phyloP scores from a whole-genome alignment of 37 sponge, comb jelly and placozoan genomes.

The Eunapius fragilis region DNA sequence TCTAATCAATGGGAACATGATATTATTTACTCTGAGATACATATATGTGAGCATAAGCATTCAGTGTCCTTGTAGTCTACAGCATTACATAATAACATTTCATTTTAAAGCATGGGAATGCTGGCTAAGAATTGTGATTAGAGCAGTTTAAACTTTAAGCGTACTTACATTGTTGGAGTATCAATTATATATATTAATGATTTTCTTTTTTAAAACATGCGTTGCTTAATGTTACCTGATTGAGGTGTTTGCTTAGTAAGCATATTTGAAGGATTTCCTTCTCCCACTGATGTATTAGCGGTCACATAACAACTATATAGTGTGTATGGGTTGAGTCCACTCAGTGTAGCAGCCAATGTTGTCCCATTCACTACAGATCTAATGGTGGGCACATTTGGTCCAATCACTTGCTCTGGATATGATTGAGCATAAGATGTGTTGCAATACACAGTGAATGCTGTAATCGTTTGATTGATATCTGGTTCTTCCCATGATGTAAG shows the following conservation, averaged over 20 bases:
- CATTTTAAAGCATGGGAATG: too few species aligned
- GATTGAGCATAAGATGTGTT: neutral
- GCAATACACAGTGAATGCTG: slow-evolving; percentile 28
- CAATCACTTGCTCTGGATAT: slow-evolving; percentile 1
- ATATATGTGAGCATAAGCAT: too few species aligned
- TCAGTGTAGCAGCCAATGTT: neutral
- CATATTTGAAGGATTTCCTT: neutral
- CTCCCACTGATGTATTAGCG: neutral
- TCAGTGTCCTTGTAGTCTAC: too few species aligned
- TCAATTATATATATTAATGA: too few species aligned
- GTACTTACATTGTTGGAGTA: neutral
- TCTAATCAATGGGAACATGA: too few species aligned
- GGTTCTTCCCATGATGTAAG: neutral
- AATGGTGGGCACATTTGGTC: neutral
- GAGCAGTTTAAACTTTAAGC: too few species aligned
- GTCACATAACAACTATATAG: neutral
- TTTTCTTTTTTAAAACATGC: too few species aligned
- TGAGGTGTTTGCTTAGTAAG: neutral
- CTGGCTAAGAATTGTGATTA: too few species aligned
- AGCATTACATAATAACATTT: neutral
- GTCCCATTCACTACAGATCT: neutral
- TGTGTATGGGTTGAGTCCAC: neutral
- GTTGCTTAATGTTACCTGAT: neutral
- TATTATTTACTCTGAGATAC: too few species aligned
- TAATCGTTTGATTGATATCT: too few species aligned